Percentiles rank a stretch among this genome's conserved stretches.
phyloP scores from a whole-genome alignment of 2,797 vertebrate species.

The Staurois parvus region DNA sequence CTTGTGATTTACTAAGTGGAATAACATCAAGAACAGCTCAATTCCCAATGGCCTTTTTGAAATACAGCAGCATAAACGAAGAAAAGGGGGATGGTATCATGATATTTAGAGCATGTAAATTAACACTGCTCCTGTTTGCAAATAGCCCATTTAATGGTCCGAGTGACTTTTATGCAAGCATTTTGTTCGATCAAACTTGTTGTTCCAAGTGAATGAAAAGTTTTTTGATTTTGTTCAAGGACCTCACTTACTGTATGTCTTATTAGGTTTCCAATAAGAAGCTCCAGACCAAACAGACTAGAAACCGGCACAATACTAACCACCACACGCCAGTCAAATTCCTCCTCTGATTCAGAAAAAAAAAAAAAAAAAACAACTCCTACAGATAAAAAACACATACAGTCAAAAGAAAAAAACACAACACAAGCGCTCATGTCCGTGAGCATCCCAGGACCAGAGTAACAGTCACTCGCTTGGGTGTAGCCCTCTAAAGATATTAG shows the following conservation, averaged over 20 bases:
- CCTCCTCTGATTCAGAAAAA: no score
- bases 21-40: slow-evolving; percentile 35
- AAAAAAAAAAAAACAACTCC: no score
- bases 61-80: slow-evolving; percentile 31
- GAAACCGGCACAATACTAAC: background rate
- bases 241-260: background rate
- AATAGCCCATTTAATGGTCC: slow-evolving; percentile 47
- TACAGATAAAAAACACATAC: no score
- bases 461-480: no score
- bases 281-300: no score
- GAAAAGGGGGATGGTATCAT: slow-evolving; percentile 35
- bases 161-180: slow-evolving; percentile 21
- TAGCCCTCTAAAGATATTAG: no score
- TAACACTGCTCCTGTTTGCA: slow-evolving; percentile 21
- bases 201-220: slow-evolving; percentile 17
- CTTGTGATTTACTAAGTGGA: slow-evolving; percentile 47
- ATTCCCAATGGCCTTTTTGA: slow-evolving; percentile 36
- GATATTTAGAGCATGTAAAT: slow-evolving; percentile 52
- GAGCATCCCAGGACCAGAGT: no score
- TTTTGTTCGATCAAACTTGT: slow-evolving; percentile 15
- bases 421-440: no score
- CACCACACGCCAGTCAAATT: background rate
- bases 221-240: background rate
- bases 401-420: no score
- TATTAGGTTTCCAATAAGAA: background rate